These are phyloP conservation scores for Sialis lutaria DNA, from an alignment of 2,888 invertebrate species.

Conservation along the genomic window DNA sequence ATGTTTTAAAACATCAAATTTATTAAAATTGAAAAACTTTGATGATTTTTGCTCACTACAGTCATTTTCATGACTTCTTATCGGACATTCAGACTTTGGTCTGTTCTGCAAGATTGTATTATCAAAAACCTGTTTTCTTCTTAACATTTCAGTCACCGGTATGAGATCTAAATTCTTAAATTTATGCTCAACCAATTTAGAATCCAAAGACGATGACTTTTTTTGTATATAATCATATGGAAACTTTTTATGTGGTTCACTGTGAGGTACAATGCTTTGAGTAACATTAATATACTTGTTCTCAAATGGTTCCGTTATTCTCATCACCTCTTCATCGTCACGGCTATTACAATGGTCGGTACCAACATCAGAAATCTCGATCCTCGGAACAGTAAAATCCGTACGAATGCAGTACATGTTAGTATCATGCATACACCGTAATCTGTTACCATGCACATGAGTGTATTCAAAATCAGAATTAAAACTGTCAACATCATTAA, in stretches of 20 bases:
- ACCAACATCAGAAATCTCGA: not conserved
- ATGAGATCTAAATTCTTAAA: conserved; percentile 3
- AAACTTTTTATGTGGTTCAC: not conserved
- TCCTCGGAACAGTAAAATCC: no score
- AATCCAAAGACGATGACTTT: not conserved
- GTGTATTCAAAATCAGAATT: conserved; percentile 2
- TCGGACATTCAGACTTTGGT: no score
- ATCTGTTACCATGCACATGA: conserved; percentile 1
- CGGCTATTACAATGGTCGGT: not conserved
- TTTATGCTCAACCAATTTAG: not conserved
- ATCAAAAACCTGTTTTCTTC: no score
- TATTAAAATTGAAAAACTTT: no score
- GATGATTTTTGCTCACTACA: no score
- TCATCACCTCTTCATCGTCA: conserved; percentile 1
- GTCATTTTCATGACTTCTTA: no score
- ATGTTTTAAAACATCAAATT: no score
- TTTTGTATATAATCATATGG: conserved; percentile 3
- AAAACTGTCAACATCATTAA: conserved; percentile 4
- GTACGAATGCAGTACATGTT: not conserved
- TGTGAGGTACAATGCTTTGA: no score
- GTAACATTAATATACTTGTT: no score
- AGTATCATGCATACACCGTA: conserved; percentile 3
- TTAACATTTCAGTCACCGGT: conserved; percentile 2
- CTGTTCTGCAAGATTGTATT: no score
- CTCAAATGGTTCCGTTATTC: no score